These are phyloP conservation scores for Leuciscus idus DNA, from an alignment of 2,113 vertebrate genomes.

Conservation along the genomic window DNA sequence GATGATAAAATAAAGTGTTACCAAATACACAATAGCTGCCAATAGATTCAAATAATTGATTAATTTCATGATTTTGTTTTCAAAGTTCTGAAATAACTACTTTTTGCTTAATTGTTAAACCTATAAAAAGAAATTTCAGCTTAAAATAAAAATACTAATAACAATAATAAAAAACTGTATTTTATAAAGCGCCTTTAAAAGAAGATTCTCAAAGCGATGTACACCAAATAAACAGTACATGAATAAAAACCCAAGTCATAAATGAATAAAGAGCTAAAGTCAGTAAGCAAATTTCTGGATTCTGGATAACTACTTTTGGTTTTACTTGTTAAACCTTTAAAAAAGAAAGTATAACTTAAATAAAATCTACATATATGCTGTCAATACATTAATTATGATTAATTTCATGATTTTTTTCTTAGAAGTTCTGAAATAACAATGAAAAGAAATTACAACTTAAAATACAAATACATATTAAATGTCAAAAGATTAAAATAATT, in stretches of 20 bases:
- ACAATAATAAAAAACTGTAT: too few relatives aligned
- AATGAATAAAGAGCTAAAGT: too few relatives aligned
- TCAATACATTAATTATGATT: not conserved
- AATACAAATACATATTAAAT: not conserved
- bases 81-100: not conserved
- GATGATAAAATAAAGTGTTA: too few relatives aligned
- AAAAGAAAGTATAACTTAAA: not conserved
- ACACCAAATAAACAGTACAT: too few relatives aligned
- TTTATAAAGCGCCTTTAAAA: too few relatives aligned
- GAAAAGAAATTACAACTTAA: not conserved
- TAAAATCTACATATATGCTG: not conserved
- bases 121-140: not conserved
- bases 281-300: too few relatives aligned
- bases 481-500: not conserved
- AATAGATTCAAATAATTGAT: not conserved
- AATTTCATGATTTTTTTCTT: too few relatives aligned
- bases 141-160: not conserved
- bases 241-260: too few relatives aligned
- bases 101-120: not conserved
- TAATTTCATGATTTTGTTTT: not conserved
- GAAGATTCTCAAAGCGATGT: too few relatives aligned
- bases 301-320: not conserved
- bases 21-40: not conserved
- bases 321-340: not conserved
- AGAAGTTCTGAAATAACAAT: not conserved